Evolutionary conservation across 2,113 vertebrate species (phyloP).

Genomic region (Gobio gobio): DNA sequence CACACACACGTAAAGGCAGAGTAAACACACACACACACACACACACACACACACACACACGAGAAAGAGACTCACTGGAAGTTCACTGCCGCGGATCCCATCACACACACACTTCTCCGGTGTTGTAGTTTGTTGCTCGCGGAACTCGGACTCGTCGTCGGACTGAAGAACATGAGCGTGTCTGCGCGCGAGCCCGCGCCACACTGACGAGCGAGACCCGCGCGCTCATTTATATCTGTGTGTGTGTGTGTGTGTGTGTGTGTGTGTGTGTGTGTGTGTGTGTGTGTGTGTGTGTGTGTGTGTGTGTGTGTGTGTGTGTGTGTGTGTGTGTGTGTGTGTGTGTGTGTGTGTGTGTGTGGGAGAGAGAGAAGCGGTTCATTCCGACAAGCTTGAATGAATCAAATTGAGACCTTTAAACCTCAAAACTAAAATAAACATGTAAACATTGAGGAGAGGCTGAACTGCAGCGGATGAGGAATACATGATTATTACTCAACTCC

Average conservation of each 20-base stretch:
- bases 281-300: not conserved
- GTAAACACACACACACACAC: not conserved
- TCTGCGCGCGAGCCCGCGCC: not conserved
- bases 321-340: not conserved
- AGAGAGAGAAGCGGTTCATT: not conserved
- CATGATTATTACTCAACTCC: no score
- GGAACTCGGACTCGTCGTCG: not conserved
- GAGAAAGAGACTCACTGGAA: not conserved
- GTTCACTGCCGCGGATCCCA: not conserved
- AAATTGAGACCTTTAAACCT: not conserved
- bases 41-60: not conserved
- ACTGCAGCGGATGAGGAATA: no score
- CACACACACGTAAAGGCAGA: no score
- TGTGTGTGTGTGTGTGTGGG: not conserved
- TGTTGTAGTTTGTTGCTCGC: not conserved
- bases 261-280: not conserved
- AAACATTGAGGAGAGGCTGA: no score
- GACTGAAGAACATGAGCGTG: not conserved
- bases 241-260: not conserved
- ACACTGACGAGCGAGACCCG: not conserved
- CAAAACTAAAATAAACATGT: not conserved
- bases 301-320: not conserved
- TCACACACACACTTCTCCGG: not conserved
- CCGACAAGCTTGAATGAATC: not conserved
- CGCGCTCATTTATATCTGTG: constrained; percentile 7